Evolutionary conservation across 2,113 vertebrate genomes (phyloP).

Genomic region (Arvicanthis niloticus): DNA sequence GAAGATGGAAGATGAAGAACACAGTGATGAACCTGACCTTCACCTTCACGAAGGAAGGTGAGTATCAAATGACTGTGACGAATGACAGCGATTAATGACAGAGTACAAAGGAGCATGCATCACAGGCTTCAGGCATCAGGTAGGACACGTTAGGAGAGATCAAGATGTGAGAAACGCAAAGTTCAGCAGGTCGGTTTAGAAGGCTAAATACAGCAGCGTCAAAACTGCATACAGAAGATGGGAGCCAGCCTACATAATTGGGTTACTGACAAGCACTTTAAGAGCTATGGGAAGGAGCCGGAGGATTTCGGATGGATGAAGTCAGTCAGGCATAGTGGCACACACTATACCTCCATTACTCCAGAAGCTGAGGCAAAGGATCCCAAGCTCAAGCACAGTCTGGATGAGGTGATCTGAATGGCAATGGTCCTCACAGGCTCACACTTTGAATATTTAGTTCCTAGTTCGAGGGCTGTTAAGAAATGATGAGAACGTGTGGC

Average conservation of each 20-base stretch:
- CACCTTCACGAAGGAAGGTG: background rate
- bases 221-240: background rate
- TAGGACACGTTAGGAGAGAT: background rate
- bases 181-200: background rate
- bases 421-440: background rate
- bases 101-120: background rate
- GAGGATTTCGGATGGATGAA: background rate
- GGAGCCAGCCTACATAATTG: background rate
- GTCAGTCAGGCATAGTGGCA: background rate
- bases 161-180: slow-evolving; percentile 37
- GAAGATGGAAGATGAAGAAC: slow-evolving; percentile 11
- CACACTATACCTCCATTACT: background rate
- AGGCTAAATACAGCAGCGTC: background rate
- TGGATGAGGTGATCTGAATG: background rate
- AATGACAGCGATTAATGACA: slow-evolving; percentile 56
- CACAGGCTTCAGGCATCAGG: background rate
- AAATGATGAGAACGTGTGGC: background rate
- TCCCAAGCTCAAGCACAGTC: background rate
- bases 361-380: background rate
- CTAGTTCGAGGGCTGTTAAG: background rate
- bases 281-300: background rate
- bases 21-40: background rate
- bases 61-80: background rate
- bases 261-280: background rate
- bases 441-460: background rate